Evolutionary conservation across 2,888 invertebrate species (phyloP).

Genomic region (Drymonia ruficornis): DNA sequence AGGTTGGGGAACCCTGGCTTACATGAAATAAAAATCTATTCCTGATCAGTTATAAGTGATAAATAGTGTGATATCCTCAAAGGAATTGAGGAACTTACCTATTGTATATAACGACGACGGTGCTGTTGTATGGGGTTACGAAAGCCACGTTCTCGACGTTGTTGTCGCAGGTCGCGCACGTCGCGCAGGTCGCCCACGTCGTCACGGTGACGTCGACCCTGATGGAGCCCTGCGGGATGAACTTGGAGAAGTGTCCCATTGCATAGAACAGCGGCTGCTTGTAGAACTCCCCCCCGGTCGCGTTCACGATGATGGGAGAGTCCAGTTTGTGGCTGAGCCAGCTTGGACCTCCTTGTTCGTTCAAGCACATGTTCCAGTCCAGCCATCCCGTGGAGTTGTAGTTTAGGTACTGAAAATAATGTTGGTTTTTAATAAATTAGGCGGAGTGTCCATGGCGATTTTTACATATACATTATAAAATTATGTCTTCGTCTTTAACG

Average conservation of each 20-base stretch:
- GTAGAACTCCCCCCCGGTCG: constrained; percentile 87
- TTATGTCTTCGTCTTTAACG: no score
- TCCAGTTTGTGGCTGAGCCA: constrained; percentile 91
- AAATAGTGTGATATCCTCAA: background rate
- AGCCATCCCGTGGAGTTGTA: constrained; percentile 91
- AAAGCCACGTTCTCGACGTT: constrained; percentile 46
- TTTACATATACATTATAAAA: no score
- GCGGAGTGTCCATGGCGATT: no score
- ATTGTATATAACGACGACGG: constrained; percentile 54
- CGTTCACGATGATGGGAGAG: constrained; percentile 85
- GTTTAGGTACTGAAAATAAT: constrained; percentile 56
- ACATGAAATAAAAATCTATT: no score
- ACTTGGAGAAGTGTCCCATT: constrained; percentile 90
- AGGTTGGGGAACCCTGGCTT: no score
- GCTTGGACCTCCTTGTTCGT: constrained; percentile 90
- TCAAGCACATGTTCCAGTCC: constrained; percentile 93
- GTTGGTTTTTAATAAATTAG: no score
- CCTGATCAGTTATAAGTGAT: no score
- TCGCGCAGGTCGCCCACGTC: background rate
- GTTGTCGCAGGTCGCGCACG: background rate
- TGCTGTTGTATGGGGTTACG: constrained; percentile 48
- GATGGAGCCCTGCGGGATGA: constrained; percentile 84
- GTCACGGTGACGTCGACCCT: constrained; percentile 38
- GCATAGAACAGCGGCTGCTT: constrained; percentile 95
- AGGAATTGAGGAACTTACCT: constrained; percentile 41